Evolutionary conservation across 2,113 vertebrate species (phyloP).

Genomic region (Microtus ochrogaster): DNA sequence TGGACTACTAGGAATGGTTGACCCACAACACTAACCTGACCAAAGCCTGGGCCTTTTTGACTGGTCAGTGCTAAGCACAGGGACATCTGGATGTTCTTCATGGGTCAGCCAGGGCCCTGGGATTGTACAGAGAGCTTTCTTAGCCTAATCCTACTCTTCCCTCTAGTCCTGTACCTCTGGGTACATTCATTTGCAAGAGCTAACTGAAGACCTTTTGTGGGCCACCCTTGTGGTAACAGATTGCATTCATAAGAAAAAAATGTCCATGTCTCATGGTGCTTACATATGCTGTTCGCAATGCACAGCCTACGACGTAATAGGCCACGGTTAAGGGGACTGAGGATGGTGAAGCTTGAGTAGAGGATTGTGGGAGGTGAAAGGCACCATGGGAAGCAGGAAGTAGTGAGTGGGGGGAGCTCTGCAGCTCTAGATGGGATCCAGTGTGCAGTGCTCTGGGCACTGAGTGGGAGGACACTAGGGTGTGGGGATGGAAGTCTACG

Average conservation of each 20-base stretch:
- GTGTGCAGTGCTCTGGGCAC: background rate
- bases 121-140: background rate
- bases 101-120: background rate
- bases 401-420: background rate
- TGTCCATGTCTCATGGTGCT: background rate
- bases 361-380: background rate
- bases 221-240: background rate
- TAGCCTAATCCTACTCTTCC: accelerated
- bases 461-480: background rate
- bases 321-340: background rate
- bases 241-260: background rate
- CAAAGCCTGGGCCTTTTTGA: background rate
- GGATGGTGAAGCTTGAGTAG: too few species aligned
- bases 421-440: background rate
- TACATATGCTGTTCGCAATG: background rate
- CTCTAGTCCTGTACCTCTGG: background rate
- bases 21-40: background rate
- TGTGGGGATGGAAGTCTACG: background rate
- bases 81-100: background rate
- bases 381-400: background rate
- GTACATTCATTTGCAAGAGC: accelerated
- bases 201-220: background rate
- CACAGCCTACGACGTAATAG: background rate
- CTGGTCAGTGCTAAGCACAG: background rate
- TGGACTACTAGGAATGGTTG: background rate